Conservation (phyloP, 2,888 invertebrate species). For the Rhaphigaster nebulosa region DNA sequence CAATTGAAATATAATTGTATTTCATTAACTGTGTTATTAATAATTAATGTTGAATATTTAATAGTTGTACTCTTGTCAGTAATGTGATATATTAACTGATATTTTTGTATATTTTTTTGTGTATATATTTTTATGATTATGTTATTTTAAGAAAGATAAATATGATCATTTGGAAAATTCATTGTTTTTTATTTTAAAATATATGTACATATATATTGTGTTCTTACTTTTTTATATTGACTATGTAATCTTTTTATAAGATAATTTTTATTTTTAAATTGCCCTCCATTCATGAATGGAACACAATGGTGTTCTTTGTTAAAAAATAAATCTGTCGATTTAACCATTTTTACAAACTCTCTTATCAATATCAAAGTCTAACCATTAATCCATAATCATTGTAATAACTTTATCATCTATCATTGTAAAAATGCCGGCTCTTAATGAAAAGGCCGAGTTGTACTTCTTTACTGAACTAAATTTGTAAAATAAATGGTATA, state of each 20-base stretch:
- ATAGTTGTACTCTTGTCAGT: background rate
- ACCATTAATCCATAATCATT: no score
- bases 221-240: background rate
- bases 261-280: background rate
- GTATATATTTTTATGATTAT: background rate
- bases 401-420: no score
- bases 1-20: background rate
- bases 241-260: background rate
- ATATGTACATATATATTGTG: background rate
- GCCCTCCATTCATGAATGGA: background rate
- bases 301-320: no score
- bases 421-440: no score
- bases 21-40: background rate
- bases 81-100: background rate
- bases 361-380: no score
- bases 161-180: background rate
- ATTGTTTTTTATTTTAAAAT: background rate
- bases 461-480: no score
- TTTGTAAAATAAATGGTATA: no score
- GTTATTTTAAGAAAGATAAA: background rate
- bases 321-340: background rate
- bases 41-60: background rate
- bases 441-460: no score
- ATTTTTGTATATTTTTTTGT: background rate
- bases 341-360: background rate